Evolutionary conservation across 2,888 invertebrate species (phyloP).

Genomic region (Oxycera nigricornis): DNA sequence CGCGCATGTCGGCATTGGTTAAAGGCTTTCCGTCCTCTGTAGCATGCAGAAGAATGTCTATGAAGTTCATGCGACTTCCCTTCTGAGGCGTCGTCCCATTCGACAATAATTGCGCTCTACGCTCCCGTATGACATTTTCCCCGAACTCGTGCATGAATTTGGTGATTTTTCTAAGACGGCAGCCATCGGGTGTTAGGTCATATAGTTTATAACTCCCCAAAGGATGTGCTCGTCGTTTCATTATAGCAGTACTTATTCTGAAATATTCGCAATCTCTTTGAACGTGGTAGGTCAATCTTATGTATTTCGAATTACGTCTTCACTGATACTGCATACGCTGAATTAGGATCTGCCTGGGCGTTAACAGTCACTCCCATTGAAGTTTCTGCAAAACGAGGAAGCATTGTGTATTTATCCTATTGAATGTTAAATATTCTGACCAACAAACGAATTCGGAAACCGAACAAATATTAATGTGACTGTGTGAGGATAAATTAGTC

Average conservation of each 20-base stretch:
- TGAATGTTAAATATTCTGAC: too few relatives aligned
- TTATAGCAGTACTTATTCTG: not conserved
- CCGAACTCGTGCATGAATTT: conserved; percentile 25
- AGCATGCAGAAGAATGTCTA: conserved; percentile 33
- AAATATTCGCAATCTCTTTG: not conserved
- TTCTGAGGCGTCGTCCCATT: conserved; percentile 12
- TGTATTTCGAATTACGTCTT: conserved; percentile 9
- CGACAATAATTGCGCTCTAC: not conserved
- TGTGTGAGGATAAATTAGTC: too few relatives aligned
- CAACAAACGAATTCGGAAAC: too few relatives aligned
- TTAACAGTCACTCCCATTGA: conserved; percentile 37
- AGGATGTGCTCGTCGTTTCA: not conserved
- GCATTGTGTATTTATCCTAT: too few relatives aligned
- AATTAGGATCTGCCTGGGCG: conserved; percentile 29
- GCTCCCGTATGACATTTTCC: conserved; percentile 14
- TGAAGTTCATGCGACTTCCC: conserved; percentile 27
- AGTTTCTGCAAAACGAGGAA: conserved; percentile 28
- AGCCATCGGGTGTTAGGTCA: not conserved
- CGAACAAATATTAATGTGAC: too few relatives aligned
- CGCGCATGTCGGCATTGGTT: conserved; percentile 29
- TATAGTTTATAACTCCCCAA: not conserved
- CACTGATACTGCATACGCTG: conserved; percentile 29
- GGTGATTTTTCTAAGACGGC: not conserved
- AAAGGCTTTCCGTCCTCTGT: conserved; percentile 27
- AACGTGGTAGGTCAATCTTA: not conserved